Base-by-base conservation (phyloP, 2,888 invertebrate genomes). In the Hypomecis atomaria region DNA sequence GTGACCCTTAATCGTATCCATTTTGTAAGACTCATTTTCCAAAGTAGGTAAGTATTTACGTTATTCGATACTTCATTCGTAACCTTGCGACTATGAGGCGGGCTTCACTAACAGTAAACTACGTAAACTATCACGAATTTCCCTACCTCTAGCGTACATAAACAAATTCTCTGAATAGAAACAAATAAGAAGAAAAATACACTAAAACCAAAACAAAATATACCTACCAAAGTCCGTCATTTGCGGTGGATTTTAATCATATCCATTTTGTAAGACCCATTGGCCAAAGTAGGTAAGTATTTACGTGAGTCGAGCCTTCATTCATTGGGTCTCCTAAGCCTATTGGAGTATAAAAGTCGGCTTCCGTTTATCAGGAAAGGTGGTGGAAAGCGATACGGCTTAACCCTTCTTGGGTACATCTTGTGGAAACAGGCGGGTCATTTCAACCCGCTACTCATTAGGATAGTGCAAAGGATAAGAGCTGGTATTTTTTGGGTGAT, bases 291-390 rank as follows among this genome's bases (percentile, higher is more conserved):
- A 13, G 7, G 23, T 23, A 23, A 23, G 23, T 23, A 23, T 44
- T 42, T 9, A 47, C 47, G 9, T 57, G 11, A 40, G 37, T 43
- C 0, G 33, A 34, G 33, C 48, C 53, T 48, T 48, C 37, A 38
- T 56, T 44, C 47, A 53, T 58, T 40, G 55, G 49, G 50, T 58
- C 55, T 56, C 49, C 43, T 63, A 63, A 59, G 59, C 63, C 43
- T 42, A 62, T 62, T 62, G 57, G 56, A 55, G 55, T 36, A 55
- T 40, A 59, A 64, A 64, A 59, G 40, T 64, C 38, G 53, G 38
- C 50, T 59, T 59, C n/a, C 58, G 54, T 59, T 59, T 50, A 63
- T 63, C 59, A 59, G 42, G 49, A 37, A 38, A 63, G 59, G 64
- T 59, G 50, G 50, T 13, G 34, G 53, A 54, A 56, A 42, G 59